Conservation (phyloP, 2,888 invertebrate genomes). For the Melanostoma scalare region DNA sequence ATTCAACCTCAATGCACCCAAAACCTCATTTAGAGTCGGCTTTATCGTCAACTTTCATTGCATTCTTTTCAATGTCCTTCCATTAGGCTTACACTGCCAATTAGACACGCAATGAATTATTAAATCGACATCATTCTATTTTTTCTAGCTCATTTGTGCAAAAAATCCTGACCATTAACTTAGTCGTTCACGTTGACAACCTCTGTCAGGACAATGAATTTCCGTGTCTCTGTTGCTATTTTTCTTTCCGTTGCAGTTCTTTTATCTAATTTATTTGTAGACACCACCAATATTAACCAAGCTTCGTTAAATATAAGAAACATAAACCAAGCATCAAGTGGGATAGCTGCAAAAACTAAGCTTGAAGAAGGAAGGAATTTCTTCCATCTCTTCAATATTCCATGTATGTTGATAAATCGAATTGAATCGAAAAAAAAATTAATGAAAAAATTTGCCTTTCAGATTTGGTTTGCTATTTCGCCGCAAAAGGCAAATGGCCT, state of each 20-base stretch:
- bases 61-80: conserved; percentile 65
- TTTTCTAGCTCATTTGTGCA: conserved; percentile 2
- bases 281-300: conserved; percentile 9
- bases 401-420: conserved; percentile 77
- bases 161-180: conserved; percentile 46
- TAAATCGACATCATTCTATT: conserved; percentile 44
- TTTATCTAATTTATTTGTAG: conserved; percentile 10
- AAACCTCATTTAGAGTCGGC: conserved; percentile 8
- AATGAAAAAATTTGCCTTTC: neutral
- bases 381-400: conserved; percentile 80
- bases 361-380: conserved; percentile 79
- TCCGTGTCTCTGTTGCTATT: neutral
- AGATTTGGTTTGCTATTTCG: conserved; percentile 81
- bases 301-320: conserved; percentile 15
- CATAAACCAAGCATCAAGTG: conserved; percentile 38
- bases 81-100: conserved; percentile 9
- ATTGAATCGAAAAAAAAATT: neutral
- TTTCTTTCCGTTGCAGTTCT: conserved; percentile 19
- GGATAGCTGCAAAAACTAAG: conserved; percentile 77
- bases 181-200: conserved; percentile 43
- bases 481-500: conserved; percentile 81
- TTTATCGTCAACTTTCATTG: neutral
- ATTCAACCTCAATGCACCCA: conserved; percentile 4
- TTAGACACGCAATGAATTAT: conserved; percentile 56
- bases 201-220: conserved; percentile 39